These are phyloP conservation scores for Bombus sibiricus DNA, from an alignment of 1,140 invertebrate genomes.

Conservation along the genomic window DNA sequence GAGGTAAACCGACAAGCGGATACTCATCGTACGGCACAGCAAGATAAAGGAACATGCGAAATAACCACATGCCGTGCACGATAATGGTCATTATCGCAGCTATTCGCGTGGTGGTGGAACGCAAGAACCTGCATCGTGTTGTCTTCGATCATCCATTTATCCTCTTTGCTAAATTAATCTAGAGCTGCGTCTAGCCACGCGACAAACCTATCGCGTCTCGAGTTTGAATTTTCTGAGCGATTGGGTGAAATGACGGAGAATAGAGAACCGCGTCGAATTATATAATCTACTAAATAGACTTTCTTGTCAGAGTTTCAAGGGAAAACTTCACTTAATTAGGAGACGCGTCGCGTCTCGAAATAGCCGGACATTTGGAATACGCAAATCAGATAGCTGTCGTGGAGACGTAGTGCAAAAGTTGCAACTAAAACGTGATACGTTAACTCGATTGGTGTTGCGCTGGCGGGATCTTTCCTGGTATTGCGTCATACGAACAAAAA, in stretches of 20 bases:
- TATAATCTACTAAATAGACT: not conserved
- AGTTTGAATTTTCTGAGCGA: no score
- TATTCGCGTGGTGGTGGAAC: not conserved
- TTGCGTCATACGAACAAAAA: no score
- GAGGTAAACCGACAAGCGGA: not conserved
- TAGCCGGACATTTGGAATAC: not conserved
- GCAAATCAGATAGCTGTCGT: not conserved
- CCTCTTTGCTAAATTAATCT: not conserved
- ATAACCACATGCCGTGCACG: slow-evolving; percentile 65
- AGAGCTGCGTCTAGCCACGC: not conserved
- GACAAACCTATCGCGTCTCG: no score
- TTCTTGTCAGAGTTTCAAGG: not conserved
- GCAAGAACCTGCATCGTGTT: not conserved
- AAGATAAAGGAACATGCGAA: slow-evolving; percentile 69
- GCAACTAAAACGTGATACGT: not conserved
- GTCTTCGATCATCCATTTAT: not conserved
- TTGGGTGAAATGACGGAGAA: not conserved
- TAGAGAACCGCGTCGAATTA: not conserved
- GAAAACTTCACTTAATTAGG: not conserved
- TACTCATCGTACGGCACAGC: slow-evolving; percentile 46
- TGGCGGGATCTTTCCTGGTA: no score
- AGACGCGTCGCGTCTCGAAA: not conserved
- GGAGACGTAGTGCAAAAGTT: not conserved
- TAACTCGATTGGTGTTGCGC: not conserved
- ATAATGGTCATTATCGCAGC: slow-evolving; percentile 59